Percentiles rank a stretch among this genome's conserved stretches.
Evolutionary conservation across 2,888 invertebrate genomes (phyloP).

Genomic region (Nomada ferruginata): DNA sequence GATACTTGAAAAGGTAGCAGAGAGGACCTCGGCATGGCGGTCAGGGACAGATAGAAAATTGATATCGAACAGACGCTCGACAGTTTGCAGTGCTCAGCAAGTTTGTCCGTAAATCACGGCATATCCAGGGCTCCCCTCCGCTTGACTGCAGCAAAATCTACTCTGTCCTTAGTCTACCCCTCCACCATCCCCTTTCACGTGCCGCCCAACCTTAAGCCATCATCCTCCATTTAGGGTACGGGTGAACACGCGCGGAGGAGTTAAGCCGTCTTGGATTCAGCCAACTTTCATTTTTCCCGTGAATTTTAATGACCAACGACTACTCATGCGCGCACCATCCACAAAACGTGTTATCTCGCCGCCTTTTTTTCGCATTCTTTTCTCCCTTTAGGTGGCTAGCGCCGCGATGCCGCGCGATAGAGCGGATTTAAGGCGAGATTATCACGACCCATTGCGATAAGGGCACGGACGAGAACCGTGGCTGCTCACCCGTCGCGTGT

Average conservation of each 20-base stretch:
- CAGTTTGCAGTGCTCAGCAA: slow-evolving; percentile 68
- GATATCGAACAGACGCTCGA: slow-evolving; percentile 69
- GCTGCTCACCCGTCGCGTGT: slow-evolving; percentile 26
- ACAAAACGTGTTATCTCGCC: slow-evolving; percentile 60
- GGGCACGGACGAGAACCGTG: slow-evolving; percentile 10
- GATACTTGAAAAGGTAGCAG: slow-evolving; percentile 24
- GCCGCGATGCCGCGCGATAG: slow-evolving; percentile 58
- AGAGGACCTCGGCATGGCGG: background rate
- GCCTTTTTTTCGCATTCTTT: slow-evolving; percentile 6
- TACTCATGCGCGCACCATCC: slow-evolving; percentile 49
- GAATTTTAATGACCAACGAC: slow-evolving; percentile 70
- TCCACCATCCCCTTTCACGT: slow-evolving; percentile 42
- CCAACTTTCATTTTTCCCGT: slow-evolving; percentile 72
- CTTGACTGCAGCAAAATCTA: slow-evolving; percentile 58
- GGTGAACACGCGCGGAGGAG: slow-evolving; percentile 30
- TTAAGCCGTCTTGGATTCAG: slow-evolving; percentile 57
- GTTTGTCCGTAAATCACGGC: slow-evolving; percentile 78
- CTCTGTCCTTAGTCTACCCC: slow-evolving; percentile 40
- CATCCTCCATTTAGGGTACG: background rate
- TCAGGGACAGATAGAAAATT: slow-evolving; percentile 66
- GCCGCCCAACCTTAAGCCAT: slow-evolving; percentile 35
- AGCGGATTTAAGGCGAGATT: slow-evolving; percentile 54
- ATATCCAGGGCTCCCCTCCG: slow-evolving; percentile 55
- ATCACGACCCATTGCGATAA: slow-evolving; percentile 44
- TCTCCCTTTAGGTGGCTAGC: slow-evolving; percentile 4